Base-by-base conservation (phyloP, 1,140 invertebrate genomes). In the Drosophila parabipectinata region DNA sequence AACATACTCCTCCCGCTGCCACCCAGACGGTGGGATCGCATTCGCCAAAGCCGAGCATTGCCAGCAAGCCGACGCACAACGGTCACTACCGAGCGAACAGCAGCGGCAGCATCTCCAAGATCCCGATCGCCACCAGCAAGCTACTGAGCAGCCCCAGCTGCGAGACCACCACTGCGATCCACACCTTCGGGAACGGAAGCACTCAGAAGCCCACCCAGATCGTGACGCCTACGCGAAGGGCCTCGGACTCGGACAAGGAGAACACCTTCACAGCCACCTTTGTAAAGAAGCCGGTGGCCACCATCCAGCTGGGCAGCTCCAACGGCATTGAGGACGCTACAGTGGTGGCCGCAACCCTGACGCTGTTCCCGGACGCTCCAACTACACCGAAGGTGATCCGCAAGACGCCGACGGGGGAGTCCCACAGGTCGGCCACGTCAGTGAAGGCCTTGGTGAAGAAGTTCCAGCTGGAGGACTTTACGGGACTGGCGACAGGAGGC, bases 321-420 rank as follows among this genome's bases (percentile, higher is more conserved):
- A 81, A 81, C 26, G 68, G 75, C 7, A 24, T 80, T 7, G 85
- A 82, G 30, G 84, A 84, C 24, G 61, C 85, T 24, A 82, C 89
- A 8, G 77, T 90, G 26, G 82, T 90, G 44, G 82, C 81, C 39
- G 75, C 79, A 44, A 91, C 84, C 4, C 56, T 87, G 28, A 83
- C 80, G 2, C 91, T 94, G 52, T 94, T 92, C 72, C 93, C 93
- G 28, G 94, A 94, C 83, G 94, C 93, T 26, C 94, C 94, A 68
- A 94, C 93, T 73, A 94, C 94, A 51, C 94, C 94, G 62, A 94
- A 94, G 92, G 93, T 94, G 56, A 90, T 87, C 60, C 83, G 90
- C 18, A 91, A 92, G 66, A 87, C 91, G 32, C 88, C 90, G 9
- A 71, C 79, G 26, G 72, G 87, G 10, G 90, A 91, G 34, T 59